Conservation (phyloP, 2,888 invertebrate genomes). For the Tachina fera region DNA sequence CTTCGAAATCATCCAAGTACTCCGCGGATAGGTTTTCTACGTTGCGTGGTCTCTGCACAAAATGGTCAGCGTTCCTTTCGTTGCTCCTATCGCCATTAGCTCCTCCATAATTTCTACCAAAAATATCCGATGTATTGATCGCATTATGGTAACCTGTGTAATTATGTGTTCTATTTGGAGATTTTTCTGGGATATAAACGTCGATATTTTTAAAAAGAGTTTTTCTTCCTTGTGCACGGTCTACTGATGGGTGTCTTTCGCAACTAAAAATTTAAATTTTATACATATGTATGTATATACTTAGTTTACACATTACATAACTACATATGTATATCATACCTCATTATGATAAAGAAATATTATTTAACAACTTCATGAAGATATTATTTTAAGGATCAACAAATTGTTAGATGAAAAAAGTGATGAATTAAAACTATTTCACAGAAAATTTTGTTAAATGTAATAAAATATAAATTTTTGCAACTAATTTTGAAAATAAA, state of each 20-base stretch:
- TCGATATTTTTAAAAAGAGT: slow-evolving; percentile 37
- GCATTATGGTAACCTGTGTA: not conserved
- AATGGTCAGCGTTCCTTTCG: slow-evolving; percentile 70
- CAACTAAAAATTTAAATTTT: slow-evolving; percentile 30
- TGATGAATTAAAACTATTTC: not conserved
- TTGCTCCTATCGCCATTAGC: slow-evolving; percentile 22
- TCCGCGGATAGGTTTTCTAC: slow-evolving; percentile 4
- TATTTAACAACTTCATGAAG: slow-evolving; percentile 26
- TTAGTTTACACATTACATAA: not conserved
- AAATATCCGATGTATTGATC: slow-evolving; percentile 35
- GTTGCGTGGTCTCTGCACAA: slow-evolving; percentile 4
- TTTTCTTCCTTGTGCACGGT: not conserved
- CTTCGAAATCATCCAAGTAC: slow-evolving; percentile 56
- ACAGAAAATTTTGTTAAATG: slow-evolving; percentile 44
- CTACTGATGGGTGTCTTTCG: slow-evolving; percentile 38
- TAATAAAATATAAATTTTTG: slow-evolving; percentile 22
- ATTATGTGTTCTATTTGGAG: slow-evolving; percentile 12
- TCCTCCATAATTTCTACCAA: slow-evolving; percentile 40
- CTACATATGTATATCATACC: slow-evolving; percentile 23
- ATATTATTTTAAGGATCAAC: not conserved
- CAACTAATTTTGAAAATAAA: slow-evolving; percentile 23
- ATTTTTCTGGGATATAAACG: slow-evolving; percentile 32
- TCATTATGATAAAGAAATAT: slow-evolving; percentile 33
- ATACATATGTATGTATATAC: no score
- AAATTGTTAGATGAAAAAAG: not conserved